A percentile compares a stretch with the other conserved stretches of the same genome.
These are phyloP conservation scores for Philotrypesis tridentata DNA, from an alignment of 1,140 invertebrate species.

Conservation along the genomic window DNA sequence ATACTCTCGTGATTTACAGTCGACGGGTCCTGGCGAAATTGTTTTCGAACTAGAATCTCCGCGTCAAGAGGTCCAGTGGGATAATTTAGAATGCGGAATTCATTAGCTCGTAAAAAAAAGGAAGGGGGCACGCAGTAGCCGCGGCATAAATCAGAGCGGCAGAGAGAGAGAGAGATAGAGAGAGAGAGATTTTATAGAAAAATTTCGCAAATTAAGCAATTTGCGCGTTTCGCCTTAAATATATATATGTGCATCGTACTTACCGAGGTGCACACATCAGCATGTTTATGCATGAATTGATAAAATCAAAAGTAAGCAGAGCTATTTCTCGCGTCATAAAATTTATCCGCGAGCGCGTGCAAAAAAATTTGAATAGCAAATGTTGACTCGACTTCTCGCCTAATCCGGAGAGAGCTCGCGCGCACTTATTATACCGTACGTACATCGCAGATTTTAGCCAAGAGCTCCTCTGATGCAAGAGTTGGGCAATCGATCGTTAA, in stretches of 20 bases:
- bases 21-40: not conserved
- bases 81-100: not conserved
- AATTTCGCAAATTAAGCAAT: conserved; percentile 33
- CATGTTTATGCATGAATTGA: conserved; percentile 43
- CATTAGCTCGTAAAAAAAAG: not conserved
- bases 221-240: conserved; percentile 23
- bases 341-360: conserved; percentile 33
- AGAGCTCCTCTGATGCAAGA: not conserved
- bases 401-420: conserved; percentile 10
- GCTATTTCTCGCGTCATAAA: conserved; percentile 45
- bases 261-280: not conserved
- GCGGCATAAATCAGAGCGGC: not conserved
- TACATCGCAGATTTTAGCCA: not conserved
- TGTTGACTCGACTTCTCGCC: conserved; percentile 35
- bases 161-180: too few species aligned
- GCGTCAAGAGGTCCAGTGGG: not conserved
- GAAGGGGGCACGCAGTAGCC: too few species aligned
- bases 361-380: conserved; percentile 47
- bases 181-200: not conserved
- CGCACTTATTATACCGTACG: not conserved
- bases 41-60: not conserved
- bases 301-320: conserved; percentile 47
- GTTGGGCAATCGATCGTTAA: conserved; percentile 21
- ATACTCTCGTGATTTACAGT: not conserved
- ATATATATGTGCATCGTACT: not conserved